Base-by-base conservation (phyloP, 2,113 vertebrate species). In the Cottus gobio region DNA sequence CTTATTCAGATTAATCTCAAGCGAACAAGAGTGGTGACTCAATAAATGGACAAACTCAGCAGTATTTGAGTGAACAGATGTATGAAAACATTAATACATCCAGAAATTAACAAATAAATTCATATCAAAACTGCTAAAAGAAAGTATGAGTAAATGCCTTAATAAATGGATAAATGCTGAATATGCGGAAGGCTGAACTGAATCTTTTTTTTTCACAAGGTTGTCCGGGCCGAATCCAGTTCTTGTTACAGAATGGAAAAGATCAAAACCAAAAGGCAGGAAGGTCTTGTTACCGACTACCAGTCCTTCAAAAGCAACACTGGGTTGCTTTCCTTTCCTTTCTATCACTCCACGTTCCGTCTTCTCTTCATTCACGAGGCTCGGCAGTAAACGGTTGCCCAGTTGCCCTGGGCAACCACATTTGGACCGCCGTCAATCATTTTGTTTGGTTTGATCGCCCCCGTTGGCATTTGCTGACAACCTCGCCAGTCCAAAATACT, bases 391-490 rank as follows among this genome's bases (percentile, higher is more conserved):
- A 46, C 3, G 10, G 44, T 18, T 54, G 74, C 30, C 70, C 70
- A 67, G 79, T 75, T 83, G 79, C 80, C 62, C 42, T 7, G 7
- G 73, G 70, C 71, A 75, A 85, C 79, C 68, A 64, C 22, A 58
- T 69, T 62, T 84, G 77, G 77, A 75, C 71, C 57, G 20, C 15
- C 13, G 65, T 80, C 83, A 75, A 68, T 77, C 77, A 68, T 63
- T 83, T 84, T 48, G 65, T 69, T 79, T 84, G 68, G 68, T 80
- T 62, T 84, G 81, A 76, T 79, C 7, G 15, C 13, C 66, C 63
- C 61, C 52, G 56, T 62, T 60, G 78, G 75, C 64, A 54, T 8
- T 34, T 16, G 15, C 65, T 42, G 58, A 54, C 71, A 62, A 67
- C 73, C 80, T 71, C 15, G 46, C 46, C 46, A 20, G 60, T 42